Evolutionary conservation across 2,888 invertebrate species (phyloP).

Genomic region (Oxytorus armatus): DNA sequence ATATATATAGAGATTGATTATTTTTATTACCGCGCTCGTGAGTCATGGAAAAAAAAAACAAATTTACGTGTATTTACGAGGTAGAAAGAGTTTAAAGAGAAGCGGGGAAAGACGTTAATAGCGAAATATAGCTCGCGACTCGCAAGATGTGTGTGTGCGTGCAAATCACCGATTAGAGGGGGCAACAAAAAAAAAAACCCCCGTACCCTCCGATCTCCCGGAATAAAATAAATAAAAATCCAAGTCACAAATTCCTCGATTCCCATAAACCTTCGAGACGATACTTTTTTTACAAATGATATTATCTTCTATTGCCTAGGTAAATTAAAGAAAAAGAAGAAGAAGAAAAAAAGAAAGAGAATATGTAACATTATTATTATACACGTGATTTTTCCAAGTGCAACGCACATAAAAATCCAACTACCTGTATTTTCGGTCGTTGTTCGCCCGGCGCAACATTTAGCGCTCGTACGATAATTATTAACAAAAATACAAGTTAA

Average conservation of each 20-base stretch:
- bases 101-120: constrained; percentile 53
- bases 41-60: constrained; percentile 39
- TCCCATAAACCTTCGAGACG: constrained; percentile 71
- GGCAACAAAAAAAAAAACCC: constrained; percentile 39
- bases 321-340: constrained; percentile 63
- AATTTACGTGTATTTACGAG: constrained; percentile 54
- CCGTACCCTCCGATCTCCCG: constrained; percentile 54
- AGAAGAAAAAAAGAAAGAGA: constrained; percentile 56
- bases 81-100: constrained; percentile 15
- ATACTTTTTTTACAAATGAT: constrained; percentile 78
- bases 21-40: constrained; percentile 76
- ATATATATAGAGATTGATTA: constrained; percentile 79
- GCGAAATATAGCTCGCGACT: constrained; percentile 57
- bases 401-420: constrained; percentile 80
- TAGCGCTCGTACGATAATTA: constrained; percentile 76
- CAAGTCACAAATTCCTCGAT: constrained; percentile 66
- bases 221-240: constrained; percentile 28
- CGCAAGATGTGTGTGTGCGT: constrained; percentile 65
- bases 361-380: constrained; percentile 73
- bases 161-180: constrained; percentile 61
- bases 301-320: constrained; percentile 71
- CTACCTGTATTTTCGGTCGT: constrained; percentile 80
- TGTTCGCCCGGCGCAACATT: constrained; percentile 74
- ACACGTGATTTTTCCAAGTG: constrained; percentile 81
- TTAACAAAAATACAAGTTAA: constrained; percentile 82